Evolutionary conservation across 2,888 invertebrate species (phyloP).

Genomic region (Barypeithes pellucidus): DNA sequence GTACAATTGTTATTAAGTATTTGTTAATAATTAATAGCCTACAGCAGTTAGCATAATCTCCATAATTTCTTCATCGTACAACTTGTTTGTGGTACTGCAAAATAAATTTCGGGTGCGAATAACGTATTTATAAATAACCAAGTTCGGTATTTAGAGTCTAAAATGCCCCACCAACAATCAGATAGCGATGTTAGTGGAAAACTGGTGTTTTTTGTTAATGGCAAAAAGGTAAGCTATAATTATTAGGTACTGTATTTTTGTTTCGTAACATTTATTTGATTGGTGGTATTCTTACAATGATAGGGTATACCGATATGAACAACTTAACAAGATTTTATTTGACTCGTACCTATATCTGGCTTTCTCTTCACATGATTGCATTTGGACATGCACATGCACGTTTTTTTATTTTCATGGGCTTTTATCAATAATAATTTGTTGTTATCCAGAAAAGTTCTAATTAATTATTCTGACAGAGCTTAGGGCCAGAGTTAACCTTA

Average conservation of each 20-base stretch:
- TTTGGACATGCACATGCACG: too few relatives aligned
- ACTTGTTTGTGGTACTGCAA: too few relatives aligned
- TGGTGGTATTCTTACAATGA: not conserved
- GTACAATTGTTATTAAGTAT: not conserved
- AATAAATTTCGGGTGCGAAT: not conserved
- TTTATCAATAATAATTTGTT: too few relatives aligned
- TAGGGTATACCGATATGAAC: not conserved
- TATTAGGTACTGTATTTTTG: not conserved
- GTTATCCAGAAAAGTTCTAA: too few relatives aligned
- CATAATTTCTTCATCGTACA: not conserved
- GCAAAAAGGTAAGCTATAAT: slow-evolving; percentile 73
- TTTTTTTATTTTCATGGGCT: too few relatives aligned
- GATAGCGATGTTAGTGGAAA: not conserved
- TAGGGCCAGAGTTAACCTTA: too few relatives aligned
- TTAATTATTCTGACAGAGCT: too few relatives aligned
- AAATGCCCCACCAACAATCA: not conserved
- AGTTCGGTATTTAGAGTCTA: not conserved
- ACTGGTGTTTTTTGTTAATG: slow-evolving; percentile 70
- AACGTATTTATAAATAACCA: too few relatives aligned
- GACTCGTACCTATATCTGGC: too few relatives aligned
- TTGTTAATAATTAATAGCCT: too few relatives aligned
- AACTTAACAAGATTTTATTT: too few relatives aligned
- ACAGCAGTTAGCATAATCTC: not conserved
- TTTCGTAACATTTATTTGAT: not conserved
- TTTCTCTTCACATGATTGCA: too few relatives aligned